A percentile compares a stretch with the other conserved stretches of the same genome.
Conservation (phyloP, 2,113 vertebrate genomes). For the Equus quagga region DNA sequence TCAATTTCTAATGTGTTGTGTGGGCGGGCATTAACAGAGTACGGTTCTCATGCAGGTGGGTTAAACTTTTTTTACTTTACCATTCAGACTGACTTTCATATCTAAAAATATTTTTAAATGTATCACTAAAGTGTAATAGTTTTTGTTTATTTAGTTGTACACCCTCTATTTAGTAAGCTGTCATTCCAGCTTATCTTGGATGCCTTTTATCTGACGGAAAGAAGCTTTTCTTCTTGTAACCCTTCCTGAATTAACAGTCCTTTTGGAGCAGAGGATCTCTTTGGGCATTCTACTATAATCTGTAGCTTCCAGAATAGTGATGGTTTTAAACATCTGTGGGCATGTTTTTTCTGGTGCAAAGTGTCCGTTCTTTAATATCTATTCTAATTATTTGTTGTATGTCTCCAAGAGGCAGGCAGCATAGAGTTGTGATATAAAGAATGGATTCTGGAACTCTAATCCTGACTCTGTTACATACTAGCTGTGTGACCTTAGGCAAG, state of each 20-base stretch:
- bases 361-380: background rate
- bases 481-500: background rate
- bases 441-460: background rate
- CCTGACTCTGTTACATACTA: background rate
- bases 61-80: slow-evolving; percentile 33
- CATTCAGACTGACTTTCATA: background rate
- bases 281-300: background rate
- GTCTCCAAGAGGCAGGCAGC: background rate
- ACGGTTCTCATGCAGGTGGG: background rate
- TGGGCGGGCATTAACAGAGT: background rate
- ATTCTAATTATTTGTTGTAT: slow-evolving; percentile 7
- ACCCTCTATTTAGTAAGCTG: background rate
- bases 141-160: slow-evolving; percentile 28
- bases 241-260: background rate
- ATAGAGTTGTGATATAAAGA: background rate
- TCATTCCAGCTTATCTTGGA: background rate
- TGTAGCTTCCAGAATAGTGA: background rate
- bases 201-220: background rate
- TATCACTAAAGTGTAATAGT: background rate
- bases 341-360: background rate
- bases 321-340: background rate
- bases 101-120: background rate
- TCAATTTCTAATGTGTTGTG: background rate
- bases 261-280: background rate
- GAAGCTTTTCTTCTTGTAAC: background rate